Conservation (phyloP, 2,888 invertebrate species). For the Bhutanitis thaidina region DNA sequence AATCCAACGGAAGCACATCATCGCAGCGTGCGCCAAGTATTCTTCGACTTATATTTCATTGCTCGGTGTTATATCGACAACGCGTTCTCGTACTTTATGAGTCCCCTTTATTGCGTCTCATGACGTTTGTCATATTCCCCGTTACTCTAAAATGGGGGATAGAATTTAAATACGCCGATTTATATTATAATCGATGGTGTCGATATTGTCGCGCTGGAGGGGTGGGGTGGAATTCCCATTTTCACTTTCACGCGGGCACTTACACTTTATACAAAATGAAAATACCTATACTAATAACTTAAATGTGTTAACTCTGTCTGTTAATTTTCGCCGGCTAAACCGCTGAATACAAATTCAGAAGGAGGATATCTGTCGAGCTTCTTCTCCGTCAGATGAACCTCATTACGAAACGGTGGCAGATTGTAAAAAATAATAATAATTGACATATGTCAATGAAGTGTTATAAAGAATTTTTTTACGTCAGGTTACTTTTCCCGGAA, state of each 20-base stretch:
- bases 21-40: constrained; percentile 39
- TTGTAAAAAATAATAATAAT: no score
- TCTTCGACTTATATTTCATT: constrained; percentile 43
- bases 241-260: constrained; percentile 17
- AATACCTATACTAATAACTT: no score
- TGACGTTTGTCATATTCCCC: constrained; percentile 60
- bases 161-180: constrained; percentile 65
- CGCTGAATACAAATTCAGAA: no score
- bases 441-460: no score
- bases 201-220: constrained; percentile 35
- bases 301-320: no score
- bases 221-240: constrained; percentile 14
- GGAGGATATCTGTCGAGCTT: no score
- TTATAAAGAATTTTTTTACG: no score
- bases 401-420: no score
- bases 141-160: constrained; percentile 39
- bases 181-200: constrained; percentile 70
- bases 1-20: constrained; percentile 32
- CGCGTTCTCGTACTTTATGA: constrained; percentile 53
- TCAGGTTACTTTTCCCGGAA: no score
- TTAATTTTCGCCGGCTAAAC: no score
- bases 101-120: constrained; percentile 64
- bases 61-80: constrained; percentile 46
- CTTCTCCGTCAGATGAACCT: no score
- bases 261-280: background rate